phyloP scores from a whole-genome alignment of 2,113 vertebrate species.

The Mixornis gularis region DNA sequence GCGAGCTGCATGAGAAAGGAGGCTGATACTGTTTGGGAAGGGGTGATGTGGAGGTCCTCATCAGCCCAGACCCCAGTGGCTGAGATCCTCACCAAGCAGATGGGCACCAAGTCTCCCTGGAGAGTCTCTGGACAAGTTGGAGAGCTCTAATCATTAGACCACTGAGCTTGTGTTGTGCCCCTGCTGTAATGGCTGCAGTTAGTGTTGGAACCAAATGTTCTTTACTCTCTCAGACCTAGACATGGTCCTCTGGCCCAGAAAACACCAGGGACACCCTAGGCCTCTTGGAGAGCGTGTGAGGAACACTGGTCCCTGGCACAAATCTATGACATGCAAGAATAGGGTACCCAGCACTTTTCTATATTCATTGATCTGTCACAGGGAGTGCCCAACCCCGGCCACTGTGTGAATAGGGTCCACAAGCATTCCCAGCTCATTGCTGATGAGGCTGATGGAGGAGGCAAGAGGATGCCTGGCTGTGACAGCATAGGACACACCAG shows the following conservation, averaged over 20 bases:
- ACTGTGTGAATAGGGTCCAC: fast-evolving
- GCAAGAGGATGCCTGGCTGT: neutral
- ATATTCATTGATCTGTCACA: neutral
- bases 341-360: neutral
- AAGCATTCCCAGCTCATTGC: neutral
- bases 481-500: neutral
- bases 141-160: neutral
- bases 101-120: neutral
- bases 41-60: neutral
- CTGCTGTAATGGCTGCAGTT: neutral
- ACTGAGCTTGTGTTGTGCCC: neutral
- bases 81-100: neutral
- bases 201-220: neutral
- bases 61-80: neutral
- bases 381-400: neutral
- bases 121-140: neutral
- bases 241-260: neutral
- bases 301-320: neutral
- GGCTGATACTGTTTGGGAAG: neutral
- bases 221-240: neutral
- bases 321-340: fast-evolving
- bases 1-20: fast-evolving
- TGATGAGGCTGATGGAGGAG: neutral
- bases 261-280: neutral
- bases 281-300: neutral